These are phyloP conservation scores for Gymnarchus niloticus DNA, from an alignment of 2,113 vertebrate species.

Conservation along the genomic window DNA sequence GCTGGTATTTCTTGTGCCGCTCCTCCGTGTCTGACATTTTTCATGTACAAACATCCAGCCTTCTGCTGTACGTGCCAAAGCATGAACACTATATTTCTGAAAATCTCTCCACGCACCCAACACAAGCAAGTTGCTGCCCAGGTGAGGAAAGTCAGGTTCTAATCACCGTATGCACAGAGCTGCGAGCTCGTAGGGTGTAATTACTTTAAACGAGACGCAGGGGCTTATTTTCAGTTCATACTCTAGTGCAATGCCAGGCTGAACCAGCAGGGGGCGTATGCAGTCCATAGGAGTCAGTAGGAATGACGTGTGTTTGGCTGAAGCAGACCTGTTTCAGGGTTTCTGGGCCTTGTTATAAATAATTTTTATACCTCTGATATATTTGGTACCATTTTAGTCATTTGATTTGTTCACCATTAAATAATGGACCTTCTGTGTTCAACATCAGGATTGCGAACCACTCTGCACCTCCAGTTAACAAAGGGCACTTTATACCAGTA, in stretches of 20 bases:
- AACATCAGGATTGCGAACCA: not conserved
- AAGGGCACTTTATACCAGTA: not conserved
- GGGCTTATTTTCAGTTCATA: too few species aligned
- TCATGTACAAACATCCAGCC: too few species aligned
- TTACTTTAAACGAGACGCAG: too few species aligned
- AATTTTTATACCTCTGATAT: not conserved
- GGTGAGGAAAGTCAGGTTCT: too few species aligned
- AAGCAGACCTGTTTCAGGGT: not conserved
- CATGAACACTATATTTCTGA: not conserved
- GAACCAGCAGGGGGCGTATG: not conserved
- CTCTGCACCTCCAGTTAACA: not conserved
- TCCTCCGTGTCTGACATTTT: too few species aligned
- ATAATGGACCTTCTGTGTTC: not conserved
- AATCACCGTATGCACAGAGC: too few species aligned
- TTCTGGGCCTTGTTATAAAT: not conserved
- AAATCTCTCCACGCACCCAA: too few species aligned
- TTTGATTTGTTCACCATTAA: not conserved
- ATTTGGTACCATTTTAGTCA: too few species aligned
- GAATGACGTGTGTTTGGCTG: not conserved
- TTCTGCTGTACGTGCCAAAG: too few species aligned
- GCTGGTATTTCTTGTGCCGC: too few species aligned
- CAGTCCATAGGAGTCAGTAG: not conserved
- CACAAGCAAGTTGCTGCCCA: too few species aligned
- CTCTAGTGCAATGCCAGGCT: not conserved
- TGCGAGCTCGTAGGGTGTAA: too few species aligned